Percentiles rank a stretch among this genome's conserved stretches.
phyloP scores from a whole-genome alignment of 2,113 vertebrate species.

The Grammatotria lemairii region DNA sequence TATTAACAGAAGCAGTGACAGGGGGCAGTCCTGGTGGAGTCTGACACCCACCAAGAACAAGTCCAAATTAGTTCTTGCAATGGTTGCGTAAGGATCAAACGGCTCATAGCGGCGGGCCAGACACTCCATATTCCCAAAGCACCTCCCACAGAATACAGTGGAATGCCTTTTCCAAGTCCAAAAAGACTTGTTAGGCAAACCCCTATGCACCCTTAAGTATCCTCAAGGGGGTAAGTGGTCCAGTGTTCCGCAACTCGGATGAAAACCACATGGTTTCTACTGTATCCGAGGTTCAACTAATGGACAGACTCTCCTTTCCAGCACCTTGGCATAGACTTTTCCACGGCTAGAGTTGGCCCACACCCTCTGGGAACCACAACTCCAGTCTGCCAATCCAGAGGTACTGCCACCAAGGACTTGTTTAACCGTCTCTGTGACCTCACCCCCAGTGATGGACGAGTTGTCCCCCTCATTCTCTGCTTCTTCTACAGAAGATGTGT shows the following conservation, averaged over 20 bases:
- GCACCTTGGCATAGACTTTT: neutral
- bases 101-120: neutral
- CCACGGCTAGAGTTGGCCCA: neutral
- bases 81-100: neutral
- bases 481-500: neutral
- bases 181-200: neutral
- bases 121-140: neutral
- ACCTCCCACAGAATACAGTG: neutral
- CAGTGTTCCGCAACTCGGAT: neutral
- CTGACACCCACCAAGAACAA: neutral
- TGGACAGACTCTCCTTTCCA: neutral
- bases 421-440: neutral
- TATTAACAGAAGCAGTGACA: neutral
- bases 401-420: neutral
- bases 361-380: neutral
- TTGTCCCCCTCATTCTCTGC: neutral
- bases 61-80: neutral
- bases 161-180: neutral
- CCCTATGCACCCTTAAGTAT: neutral
- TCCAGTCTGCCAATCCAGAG: neutral
- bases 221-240: neutral
- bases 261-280: neutral
- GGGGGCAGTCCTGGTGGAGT: neutral
- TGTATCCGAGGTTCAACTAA: neutral
- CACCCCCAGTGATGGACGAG: neutral